Conservation (phyloP, 2,113 vertebrate genomes). For the Microcebus lehilahytsara region DNA sequence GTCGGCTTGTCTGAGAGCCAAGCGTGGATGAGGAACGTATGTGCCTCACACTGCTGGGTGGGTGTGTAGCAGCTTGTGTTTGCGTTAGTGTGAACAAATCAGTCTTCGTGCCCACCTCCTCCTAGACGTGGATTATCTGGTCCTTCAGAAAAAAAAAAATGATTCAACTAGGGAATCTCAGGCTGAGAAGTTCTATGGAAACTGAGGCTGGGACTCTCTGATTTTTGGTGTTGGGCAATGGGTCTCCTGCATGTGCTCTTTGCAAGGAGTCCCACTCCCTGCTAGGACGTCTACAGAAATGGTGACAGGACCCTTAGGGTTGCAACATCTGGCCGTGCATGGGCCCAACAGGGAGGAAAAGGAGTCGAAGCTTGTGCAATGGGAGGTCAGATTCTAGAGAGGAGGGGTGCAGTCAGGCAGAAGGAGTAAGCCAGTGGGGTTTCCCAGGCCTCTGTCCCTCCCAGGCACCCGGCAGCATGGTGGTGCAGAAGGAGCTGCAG, state of each 20-base stretch:
- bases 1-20: conserved; percentile 7
- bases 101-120: neutral
- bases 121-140: conserved; percentile 22
- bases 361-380: neutral
- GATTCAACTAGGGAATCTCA: neutral
- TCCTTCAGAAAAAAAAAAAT: neutral
- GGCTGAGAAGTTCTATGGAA: neutral
- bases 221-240: neutral
- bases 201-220: neutral
- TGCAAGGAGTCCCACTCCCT: neutral
- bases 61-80: neutral
- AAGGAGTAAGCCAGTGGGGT: neutral
- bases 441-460: neutral
- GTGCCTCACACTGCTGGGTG: neutral
- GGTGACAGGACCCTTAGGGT: neutral
- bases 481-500: neutral
- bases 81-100: neutral
- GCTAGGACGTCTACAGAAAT: neutral
- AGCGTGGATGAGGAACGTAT: neutral
- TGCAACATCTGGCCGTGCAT: neutral
- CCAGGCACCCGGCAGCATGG: no score
- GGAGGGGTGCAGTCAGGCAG: neutral
- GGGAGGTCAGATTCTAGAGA: neutral
- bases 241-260: neutral
- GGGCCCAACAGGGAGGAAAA: neutral